A percentile compares a stretch with the other conserved stretches of the same genome.
phyloP scores from a whole-genome alignment of 1,140 invertebrate species.

The Pachypeltis micranthus region DNA sequence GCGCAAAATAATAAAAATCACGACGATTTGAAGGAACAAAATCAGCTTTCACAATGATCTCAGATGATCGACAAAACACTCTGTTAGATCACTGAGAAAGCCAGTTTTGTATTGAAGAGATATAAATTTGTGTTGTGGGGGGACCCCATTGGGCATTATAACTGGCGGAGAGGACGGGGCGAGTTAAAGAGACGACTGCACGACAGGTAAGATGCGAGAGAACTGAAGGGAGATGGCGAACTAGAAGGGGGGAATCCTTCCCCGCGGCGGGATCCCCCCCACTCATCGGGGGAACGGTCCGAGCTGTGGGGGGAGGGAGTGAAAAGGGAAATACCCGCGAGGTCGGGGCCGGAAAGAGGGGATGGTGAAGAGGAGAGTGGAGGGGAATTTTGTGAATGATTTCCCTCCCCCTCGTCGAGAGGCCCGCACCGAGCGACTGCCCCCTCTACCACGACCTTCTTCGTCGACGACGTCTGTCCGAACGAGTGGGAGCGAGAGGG shows the following conservation, averaged over 20 bases:
- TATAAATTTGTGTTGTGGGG: neutral
- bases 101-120: constrained; percentile 15
- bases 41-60: constrained; percentile 25
- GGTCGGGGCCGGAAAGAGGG: neutral
- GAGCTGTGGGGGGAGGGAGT: no score
- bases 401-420: neutral
- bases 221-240: neutral
- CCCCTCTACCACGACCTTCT: no score
- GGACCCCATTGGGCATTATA: neutral
- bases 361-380: neutral
- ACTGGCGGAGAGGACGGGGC: neutral
- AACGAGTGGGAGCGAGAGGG: no score
- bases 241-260: neutral
- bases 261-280: neutral
- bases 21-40: constrained; percentile 11
- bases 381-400: neutral
- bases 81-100: constrained; percentile 24
- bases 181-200: neutral
- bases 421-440: neutral
- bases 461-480: no score
- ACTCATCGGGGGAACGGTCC: neutral
- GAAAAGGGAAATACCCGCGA: no score
- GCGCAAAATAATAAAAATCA: neutral
- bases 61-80: constrained; percentile 15
- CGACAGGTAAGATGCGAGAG: neutral